phyloP scores from a whole-genome alignment of 2,797 vertebrate genomes.

The Tragelaphus eurycerus region DNA sequence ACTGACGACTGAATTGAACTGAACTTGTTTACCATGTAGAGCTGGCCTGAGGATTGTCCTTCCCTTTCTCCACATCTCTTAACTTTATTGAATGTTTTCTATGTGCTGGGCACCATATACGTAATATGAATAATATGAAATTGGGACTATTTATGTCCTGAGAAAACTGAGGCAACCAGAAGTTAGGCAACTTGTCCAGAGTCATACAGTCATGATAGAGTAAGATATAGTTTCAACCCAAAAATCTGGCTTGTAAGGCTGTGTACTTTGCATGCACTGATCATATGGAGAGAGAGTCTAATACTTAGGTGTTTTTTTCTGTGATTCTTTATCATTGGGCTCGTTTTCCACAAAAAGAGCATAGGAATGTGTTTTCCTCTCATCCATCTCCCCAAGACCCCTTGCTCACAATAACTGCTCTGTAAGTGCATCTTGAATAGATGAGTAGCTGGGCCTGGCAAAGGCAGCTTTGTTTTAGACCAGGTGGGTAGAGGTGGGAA shows the following conservation, averaged over 20 bases:
- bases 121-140: not conserved
- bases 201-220: not conserved
- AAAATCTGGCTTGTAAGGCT: not conserved
- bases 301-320: not conserved
- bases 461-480: not conserved
- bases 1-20: too few relatives aligned
- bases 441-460: not conserved
- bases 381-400: not conserved
- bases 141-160: not conserved
- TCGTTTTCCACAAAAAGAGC: not conserved
- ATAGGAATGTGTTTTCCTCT: not conserved
- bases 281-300: not conserved
- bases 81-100: not conserved
- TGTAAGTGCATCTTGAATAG: not conserved
- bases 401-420: not conserved
- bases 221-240: not conserved
- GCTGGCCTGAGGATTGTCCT: not conserved
- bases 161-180: not conserved
- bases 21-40: not conserved
- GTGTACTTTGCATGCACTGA: not conserved
- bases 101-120: rapidly evolving
- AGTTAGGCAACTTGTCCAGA: not conserved
- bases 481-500: not conserved
- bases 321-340: not conserved
- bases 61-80: not conserved